Evolutionary conservation across 2,888 invertebrate species (phyloP).

Genomic region (Spodoptera picta): DNA sequence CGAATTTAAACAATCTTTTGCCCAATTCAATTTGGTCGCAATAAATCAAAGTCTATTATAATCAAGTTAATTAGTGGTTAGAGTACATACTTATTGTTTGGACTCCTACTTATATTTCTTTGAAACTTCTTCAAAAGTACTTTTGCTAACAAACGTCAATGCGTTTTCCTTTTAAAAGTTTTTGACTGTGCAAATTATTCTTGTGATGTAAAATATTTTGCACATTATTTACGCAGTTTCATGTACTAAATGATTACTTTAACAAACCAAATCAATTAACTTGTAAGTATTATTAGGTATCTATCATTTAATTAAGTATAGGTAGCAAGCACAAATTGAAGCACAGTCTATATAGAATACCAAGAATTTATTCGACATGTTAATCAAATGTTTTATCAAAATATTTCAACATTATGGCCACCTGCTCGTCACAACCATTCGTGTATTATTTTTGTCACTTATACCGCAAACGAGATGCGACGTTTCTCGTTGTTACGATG

Average conservation of each 20-base stretch:
- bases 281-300: no score
- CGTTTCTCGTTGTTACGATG: constrained; percentile 2
- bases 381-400: constrained; percentile 10
- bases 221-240: no score
- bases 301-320: no score
- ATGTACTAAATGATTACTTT: no score
- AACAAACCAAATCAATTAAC: no score
- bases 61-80: constrained; percentile 28
- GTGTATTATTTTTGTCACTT: constrained; percentile 25
- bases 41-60: constrained; percentile 37
- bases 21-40: constrained; percentile 36
- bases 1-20: constrained; percentile 36
- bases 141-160: background rate
- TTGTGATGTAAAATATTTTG: no score
- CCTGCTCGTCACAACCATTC: background rate
- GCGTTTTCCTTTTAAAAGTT: background rate
- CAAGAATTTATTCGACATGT: constrained; percentile 1
- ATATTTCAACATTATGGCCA: constrained; percentile 11
- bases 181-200: no score
- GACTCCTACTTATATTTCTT: background rate
- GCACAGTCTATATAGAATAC: background rate
- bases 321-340: background rate
- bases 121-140: background rate
- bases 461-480: constrained; percentile 14
- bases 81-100: background rate